Evolutionary conservation across 1,140 invertebrate genomes (phyloP).

Genomic region (Lepidostoma basale): DNA sequence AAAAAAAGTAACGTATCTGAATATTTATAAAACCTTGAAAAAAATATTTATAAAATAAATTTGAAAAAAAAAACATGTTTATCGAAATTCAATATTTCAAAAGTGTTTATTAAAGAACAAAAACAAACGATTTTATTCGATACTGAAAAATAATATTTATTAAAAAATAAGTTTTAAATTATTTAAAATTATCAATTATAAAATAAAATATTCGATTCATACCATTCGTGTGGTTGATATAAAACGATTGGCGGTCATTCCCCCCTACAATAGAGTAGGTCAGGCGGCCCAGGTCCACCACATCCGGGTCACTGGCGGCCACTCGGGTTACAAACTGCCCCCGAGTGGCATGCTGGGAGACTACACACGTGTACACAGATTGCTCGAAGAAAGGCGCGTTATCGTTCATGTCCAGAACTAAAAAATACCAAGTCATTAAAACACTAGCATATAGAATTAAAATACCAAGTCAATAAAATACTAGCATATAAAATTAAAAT

Average conservation of each 20-base stretch:
- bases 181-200: constrained; percentile 50
- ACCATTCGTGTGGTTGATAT: constrained; percentile 60
- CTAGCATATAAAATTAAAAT: too few relatives aligned
- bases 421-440: constrained; percentile 19
- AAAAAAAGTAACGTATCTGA: too few relatives aligned
- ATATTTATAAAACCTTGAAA: too few relatives aligned
- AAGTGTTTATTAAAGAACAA: too few relatives aligned
- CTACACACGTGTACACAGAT: constrained; percentile 73
- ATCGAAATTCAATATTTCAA: too few relatives aligned
- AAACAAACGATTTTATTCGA: too few relatives aligned
- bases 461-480: background rate
- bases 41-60: too few relatives aligned
- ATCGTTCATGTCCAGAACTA: constrained; percentile 80
- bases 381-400: constrained; percentile 83
- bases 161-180: too few relatives aligned
- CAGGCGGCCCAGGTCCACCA: constrained; percentile 71
- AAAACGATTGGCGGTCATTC: constrained; percentile 84
- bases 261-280: constrained; percentile 83
- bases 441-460: constrained; percentile 16
- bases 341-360: constrained; percentile 79
- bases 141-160: too few relatives aligned
- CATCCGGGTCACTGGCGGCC: constrained; percentile 81
- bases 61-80: too few relatives aligned
- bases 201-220: too few relatives aligned
- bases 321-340: constrained; percentile 87